Evolutionary conservation across 1,140 invertebrate genomes (phyloP).

Genomic region (Papilio polytes): DNA sequence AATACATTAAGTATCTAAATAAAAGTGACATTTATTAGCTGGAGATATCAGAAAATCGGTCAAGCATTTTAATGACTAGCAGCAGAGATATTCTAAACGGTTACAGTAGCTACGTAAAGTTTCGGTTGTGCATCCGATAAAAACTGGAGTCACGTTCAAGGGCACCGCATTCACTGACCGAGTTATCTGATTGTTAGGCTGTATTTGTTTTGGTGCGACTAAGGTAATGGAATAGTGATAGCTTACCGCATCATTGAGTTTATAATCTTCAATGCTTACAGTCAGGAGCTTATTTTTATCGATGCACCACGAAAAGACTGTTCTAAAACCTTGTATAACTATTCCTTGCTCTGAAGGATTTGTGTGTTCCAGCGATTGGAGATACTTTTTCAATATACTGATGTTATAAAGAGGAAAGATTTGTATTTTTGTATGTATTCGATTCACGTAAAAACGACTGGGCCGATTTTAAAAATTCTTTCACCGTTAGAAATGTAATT

Average conservation of each 20-base stretch:
- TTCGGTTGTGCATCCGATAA: slow-evolving; percentile 5
- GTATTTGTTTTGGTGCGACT: slow-evolving; percentile 36
- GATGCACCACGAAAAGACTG: not conserved
- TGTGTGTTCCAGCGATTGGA: not conserved
- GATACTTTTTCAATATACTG: not conserved
- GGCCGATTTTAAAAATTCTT: too few relatives aligned
- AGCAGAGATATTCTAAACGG: not conserved
- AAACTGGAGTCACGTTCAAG: slow-evolving; percentile 52
- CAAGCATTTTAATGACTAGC: slow-evolving; percentile 8
- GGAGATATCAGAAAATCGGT: slow-evolving; percentile 17
- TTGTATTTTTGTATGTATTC: too few relatives aligned
- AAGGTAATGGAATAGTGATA: slow-evolving; percentile 24
- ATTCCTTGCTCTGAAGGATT: not conserved
- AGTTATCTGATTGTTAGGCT: slow-evolving; percentile 45
- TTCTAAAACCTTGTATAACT: not conserved
- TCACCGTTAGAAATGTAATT: too few relatives aligned
- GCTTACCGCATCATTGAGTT: not conserved
- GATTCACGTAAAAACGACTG: too few relatives aligned
- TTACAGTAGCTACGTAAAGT: slow-evolving; percentile 21
- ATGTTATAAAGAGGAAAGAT: too few relatives aligned
- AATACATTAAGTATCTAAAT: not conserved
- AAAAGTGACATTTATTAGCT: slow-evolving; percentile 23
- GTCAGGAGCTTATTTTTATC: not conserved
- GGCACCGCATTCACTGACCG: slow-evolving; percentile 55
- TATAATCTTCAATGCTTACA: not conserved